Percentiles rank a stretch among this genome's conserved stretches.
Evolutionary conservation across 2,113 vertebrate genomes (phyloP).

Genomic region (Mirza zaza): DNA sequence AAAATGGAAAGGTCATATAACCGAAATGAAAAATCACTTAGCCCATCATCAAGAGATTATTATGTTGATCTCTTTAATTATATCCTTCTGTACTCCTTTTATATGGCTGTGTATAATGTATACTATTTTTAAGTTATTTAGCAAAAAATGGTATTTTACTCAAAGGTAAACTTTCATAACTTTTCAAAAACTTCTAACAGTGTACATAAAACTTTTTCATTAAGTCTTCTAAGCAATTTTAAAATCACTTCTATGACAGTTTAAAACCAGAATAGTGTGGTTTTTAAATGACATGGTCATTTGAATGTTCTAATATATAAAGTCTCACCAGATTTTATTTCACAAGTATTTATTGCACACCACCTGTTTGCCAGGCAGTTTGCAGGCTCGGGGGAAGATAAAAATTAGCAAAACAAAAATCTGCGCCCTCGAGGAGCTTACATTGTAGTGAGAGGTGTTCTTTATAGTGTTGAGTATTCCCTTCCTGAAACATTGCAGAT

Average conservation of each 20-base stretch:
- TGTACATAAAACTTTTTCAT: background rate
- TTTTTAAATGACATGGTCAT: background rate
- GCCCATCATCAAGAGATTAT: background rate
- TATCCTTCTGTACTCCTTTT: background rate
- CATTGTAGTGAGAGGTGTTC: background rate
- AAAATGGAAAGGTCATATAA: background rate
- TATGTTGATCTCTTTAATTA: background rate
- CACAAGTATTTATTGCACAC: background rate
- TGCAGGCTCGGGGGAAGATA: background rate
- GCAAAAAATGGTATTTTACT: background rate
- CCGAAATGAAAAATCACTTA: background rate
- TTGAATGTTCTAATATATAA: background rate
- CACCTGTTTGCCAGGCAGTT: background rate
- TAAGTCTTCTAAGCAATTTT: conserved; percentile 2
- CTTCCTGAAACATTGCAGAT: conserved; percentile 6
- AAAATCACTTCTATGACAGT: background rate
- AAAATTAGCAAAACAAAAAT: background rate
- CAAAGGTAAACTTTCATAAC: background rate
- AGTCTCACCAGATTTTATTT: background rate
- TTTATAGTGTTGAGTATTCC: background rate
- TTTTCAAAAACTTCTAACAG: background rate
- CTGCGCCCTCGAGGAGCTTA: background rate
- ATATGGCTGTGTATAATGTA: background rate
- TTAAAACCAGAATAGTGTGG: conserved; percentile 15
- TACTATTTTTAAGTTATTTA: conserved; percentile 1